Percentiles rank a stretch among this genome's conserved stretches.
These are phyloP conservation scores for Arge pagana DNA, from an alignment of 2,888 invertebrate genomes.

Conservation along the genomic window DNA sequence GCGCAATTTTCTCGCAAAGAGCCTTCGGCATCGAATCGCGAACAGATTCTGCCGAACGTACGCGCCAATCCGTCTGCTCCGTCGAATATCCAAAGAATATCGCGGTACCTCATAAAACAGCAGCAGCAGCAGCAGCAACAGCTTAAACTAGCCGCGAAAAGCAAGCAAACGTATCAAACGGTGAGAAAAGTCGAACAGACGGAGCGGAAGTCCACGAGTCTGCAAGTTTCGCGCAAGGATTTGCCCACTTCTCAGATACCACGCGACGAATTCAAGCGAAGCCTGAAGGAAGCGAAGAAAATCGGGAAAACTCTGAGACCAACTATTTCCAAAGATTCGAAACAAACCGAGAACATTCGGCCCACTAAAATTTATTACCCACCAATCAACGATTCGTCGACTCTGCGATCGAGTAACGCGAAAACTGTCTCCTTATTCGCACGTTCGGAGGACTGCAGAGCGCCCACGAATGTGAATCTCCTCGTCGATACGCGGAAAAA, in stretches of 20 bases:
- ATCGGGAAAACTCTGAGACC: background rate
- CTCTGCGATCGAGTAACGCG: too few relatives aligned
- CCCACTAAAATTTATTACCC: too few relatives aligned
- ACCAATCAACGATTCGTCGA: too few relatives aligned
- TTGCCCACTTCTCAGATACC: too few relatives aligned
- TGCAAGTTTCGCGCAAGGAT: background rate
- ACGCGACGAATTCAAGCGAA: constrained; percentile 3
- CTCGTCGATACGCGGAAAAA: background rate
- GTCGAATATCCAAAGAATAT: too few relatives aligned
- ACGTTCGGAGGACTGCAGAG: background rate
- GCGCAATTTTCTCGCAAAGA: too few relatives aligned
- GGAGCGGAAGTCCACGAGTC: background rate
- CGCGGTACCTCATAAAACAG: background rate
- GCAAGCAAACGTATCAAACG: background rate
- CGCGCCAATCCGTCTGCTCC: too few relatives aligned
- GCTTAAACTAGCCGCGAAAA: background rate
- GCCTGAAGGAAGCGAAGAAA: background rate
- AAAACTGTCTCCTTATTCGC: background rate
- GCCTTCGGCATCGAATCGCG: too few relatives aligned
- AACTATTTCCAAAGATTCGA: background rate
- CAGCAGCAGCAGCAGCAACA: background rate
- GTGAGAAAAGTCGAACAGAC: background rate
- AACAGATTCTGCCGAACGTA: too few relatives aligned
- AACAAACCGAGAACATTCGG: too few relatives aligned
- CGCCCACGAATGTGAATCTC: background rate